Evolutionary conservation across 1,140 invertebrate genomes (phyloP).

Genomic region (Maniola jurtina): DNA sequence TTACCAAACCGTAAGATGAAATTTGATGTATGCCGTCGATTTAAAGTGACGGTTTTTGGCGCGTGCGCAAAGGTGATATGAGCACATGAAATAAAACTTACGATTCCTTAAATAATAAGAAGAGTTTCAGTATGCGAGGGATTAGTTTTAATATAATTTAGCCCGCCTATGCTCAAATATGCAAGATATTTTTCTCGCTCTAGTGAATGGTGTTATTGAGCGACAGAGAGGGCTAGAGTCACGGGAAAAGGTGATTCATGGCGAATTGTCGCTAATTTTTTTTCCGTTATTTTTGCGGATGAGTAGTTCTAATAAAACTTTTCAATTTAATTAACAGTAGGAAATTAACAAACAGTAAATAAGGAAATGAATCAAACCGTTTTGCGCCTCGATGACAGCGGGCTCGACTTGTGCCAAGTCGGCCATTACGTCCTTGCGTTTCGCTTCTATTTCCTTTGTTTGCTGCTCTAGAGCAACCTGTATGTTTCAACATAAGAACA

Average conservation of each 20-base stretch:
- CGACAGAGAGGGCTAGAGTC: too few species aligned
- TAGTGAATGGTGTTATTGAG: neutral
- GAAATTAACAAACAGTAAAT: slow-evolving; percentile 13
- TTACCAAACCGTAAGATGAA: too few species aligned
- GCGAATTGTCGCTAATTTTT: neutral
- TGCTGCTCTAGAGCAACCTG: slow-evolving; percentile 87
- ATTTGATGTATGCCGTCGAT: too few species aligned
- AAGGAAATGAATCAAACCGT: slow-evolving; percentile 83
- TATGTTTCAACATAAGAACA: slow-evolving; percentile 20
- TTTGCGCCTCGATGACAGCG: slow-evolving; percentile 98
- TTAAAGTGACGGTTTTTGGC: too few species aligned
- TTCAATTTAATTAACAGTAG: neutral
- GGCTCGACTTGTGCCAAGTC: slow-evolving; percentile 98
- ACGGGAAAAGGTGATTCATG: too few species aligned
- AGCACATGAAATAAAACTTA: too few species aligned
- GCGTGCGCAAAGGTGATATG: too few species aligned
- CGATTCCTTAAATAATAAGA: too few species aligned
- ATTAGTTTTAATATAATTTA: too few species aligned
- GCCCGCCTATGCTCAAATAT: too few species aligned
- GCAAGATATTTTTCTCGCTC: too few species aligned
- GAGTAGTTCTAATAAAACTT: neutral
- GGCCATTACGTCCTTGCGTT: slow-evolving; percentile 94
- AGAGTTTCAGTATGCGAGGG: too few species aligned
- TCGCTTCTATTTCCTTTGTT: slow-evolving; percentile 95
- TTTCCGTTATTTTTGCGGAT: slow-evolving; percentile 10